Conservation (phyloP, 2,888 invertebrate genomes). For the Synanthedon formicaeformis region DNA sequence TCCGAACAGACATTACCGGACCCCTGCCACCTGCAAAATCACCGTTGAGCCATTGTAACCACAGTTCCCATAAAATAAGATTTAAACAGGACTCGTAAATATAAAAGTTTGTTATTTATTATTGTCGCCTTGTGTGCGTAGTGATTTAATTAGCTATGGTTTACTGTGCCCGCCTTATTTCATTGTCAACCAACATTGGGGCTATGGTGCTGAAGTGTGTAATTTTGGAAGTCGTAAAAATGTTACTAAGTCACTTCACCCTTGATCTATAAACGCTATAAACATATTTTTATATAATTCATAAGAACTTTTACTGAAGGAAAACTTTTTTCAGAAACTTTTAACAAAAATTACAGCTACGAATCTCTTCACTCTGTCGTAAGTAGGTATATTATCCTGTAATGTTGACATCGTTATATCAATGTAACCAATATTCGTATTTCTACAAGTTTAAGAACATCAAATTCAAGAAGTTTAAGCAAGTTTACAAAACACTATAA, state of each 20-base stretch:
- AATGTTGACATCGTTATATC: too few species aligned
- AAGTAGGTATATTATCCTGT: too few species aligned
- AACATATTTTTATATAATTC: too few species aligned
- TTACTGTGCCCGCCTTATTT: slow-evolving; percentile 27
- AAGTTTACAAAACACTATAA: too few species aligned
- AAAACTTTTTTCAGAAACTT: too few species aligned
- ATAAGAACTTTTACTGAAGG: too few species aligned
- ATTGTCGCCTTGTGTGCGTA: slow-evolving; percentile 20
- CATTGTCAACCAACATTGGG: slow-evolving; percentile 9
- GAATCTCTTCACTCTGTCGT: too few species aligned
- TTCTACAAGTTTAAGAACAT: too few species aligned
- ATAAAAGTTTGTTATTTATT: slow-evolving; percentile 19
- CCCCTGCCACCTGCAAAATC: slow-evolving; percentile 41
- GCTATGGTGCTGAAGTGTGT: background rate
- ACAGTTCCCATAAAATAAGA: slow-evolving; percentile 69
- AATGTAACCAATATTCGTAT: too few species aligned
- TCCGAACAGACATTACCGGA: slow-evolving; percentile 10
- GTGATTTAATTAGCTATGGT: slow-evolving; percentile 49
- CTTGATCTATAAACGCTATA: too few species aligned
- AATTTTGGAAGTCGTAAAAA: slow-evolving; percentile 1
- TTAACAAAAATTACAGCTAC: too few species aligned
- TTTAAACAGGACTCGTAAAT: slow-evolving; percentile 35
- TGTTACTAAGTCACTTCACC: background rate
- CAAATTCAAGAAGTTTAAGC: too few species aligned
- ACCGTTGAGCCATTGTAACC: slow-evolving; percentile 48